A percentile compares a stretch with the other conserved stretches of the same genome.
phyloP scores from a whole-genome alignment of 1,140 invertebrate genomes.

The Dendroctonus valens region DNA sequence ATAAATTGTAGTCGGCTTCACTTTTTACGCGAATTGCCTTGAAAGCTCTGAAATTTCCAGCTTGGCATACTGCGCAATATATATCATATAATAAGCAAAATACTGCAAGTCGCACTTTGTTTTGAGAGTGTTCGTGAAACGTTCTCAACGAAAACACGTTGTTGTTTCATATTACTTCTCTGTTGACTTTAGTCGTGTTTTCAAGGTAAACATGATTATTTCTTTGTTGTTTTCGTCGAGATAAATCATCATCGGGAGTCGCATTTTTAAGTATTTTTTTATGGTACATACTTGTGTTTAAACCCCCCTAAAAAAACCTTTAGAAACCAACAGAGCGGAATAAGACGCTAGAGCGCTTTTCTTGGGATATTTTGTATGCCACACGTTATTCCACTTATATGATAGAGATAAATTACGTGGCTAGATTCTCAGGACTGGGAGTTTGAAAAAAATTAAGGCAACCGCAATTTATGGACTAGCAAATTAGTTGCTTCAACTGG shows the following conservation, averaged over 20 bases:
- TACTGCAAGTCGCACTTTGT: neutral
- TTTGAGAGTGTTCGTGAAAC: neutral
- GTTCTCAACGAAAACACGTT: neutral
- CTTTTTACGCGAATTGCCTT: conserved; percentile 31
- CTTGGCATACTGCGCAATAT: conserved; percentile 25
- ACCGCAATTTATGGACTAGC: too few relatives aligned
- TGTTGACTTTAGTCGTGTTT: too few relatives aligned
- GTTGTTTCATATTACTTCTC: neutral
- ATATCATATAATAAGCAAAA: conserved; percentile 40
- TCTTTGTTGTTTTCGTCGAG: too few relatives aligned
- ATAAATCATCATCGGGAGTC: too few relatives aligned
- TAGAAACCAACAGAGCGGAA: too few relatives aligned
- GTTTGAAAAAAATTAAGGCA: too few relatives aligned
- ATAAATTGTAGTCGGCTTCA: conserved; percentile 32
- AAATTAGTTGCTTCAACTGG: too few relatives aligned
- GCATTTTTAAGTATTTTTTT: too few relatives aligned
- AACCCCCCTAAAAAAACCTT: too few relatives aligned
- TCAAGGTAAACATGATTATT: too few relatives aligned
- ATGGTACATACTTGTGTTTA: too few relatives aligned
- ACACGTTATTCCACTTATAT: conserved; percentile 5
- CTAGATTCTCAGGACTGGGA: neutral
- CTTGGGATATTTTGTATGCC: neutral
- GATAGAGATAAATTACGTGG: conserved; percentile 3
- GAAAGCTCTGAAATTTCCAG: conserved; percentile 26
- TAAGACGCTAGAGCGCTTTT: neutral